Conservation (phyloP, 2,113 vertebrate genomes). For the Nothoprocta pentlandii region DNA sequence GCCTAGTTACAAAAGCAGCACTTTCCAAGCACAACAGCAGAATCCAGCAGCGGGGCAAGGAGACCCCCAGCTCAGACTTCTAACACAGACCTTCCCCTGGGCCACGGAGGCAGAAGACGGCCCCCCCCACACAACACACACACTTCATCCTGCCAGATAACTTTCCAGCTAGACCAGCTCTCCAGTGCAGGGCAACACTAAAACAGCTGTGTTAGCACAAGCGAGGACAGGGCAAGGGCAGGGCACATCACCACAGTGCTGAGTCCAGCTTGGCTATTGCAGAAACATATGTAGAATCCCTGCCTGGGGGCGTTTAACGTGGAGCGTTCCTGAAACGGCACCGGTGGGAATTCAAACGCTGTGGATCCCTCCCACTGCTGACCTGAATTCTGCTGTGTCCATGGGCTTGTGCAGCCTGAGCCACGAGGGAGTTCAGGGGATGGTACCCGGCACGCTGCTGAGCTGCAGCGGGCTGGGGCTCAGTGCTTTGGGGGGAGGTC, state of each 20-base stretch:
- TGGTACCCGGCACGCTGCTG: rapidly evolving
- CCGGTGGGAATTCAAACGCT: not conserved
- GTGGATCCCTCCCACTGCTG: not conserved
- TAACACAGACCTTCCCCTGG: not conserved
- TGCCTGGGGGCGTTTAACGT: not conserved
- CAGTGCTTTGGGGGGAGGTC: not conserved
- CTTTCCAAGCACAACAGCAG: not conserved
- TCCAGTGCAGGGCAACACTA: not conserved
- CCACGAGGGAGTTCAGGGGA: rapidly evolving
- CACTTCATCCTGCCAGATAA: not conserved
- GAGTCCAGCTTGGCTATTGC: not conserved
- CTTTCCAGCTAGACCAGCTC: not conserved
- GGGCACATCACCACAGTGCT: not conserved
- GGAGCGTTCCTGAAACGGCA: not conserved
- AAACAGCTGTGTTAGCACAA: not conserved
- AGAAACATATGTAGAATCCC: not conserved
- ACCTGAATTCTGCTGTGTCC: not conserved
- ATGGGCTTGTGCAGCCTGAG: not conserved
- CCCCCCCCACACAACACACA: rapidly evolving
- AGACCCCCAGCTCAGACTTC: not conserved
- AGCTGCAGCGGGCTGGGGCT: not conserved
- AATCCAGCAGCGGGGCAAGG: not conserved
- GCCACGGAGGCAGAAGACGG: not conserved
- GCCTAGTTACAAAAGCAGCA: not conserved
- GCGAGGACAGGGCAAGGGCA: not conserved